A percentile compares a stretch with the other conserved stretches of the same genome.
phyloP scores from a whole-genome alignment of 2,797 vertebrate species.

The Garrulus glandarius region DNA sequence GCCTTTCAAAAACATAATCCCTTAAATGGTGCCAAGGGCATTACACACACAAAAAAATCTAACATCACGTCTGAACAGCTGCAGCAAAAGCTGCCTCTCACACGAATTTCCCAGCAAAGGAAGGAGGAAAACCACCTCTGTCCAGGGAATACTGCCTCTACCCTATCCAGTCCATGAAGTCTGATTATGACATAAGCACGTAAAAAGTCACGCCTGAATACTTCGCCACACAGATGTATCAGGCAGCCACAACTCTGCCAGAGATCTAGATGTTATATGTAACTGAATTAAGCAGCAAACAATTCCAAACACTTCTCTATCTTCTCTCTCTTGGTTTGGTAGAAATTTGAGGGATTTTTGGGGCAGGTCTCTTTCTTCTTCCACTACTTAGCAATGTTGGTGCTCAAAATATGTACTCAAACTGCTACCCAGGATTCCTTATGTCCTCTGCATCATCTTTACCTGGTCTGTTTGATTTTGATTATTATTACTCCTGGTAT shows the following conservation, averaged over 20 bases:
- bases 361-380: neutral
- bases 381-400: neutral
- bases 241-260: neutral
- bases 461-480: neutral
- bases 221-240: neutral
- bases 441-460: neutral
- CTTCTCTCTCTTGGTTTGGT: neutral
- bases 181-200: neutral
- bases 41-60: neutral
- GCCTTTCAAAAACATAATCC: slow-evolving; percentile 9
- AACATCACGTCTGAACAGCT: neutral
- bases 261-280: fast-evolving
- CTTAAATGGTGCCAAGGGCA: neutral
- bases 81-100: neutral
- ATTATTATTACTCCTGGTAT: neutral
- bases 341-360: neutral
- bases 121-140: neutral
- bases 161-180: neutral
- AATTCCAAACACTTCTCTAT: neutral
- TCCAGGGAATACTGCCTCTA: neutral
- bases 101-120: neutral
- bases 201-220: neutral
- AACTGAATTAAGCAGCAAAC: neutral
- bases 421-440: neutral
- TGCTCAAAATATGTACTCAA: neutral